Evolutionary conservation across 1,140 invertebrate genomes (phyloP), one percentile per base, ranked within the genome.

Genomic region (Littorina saxatilis): DNA sequence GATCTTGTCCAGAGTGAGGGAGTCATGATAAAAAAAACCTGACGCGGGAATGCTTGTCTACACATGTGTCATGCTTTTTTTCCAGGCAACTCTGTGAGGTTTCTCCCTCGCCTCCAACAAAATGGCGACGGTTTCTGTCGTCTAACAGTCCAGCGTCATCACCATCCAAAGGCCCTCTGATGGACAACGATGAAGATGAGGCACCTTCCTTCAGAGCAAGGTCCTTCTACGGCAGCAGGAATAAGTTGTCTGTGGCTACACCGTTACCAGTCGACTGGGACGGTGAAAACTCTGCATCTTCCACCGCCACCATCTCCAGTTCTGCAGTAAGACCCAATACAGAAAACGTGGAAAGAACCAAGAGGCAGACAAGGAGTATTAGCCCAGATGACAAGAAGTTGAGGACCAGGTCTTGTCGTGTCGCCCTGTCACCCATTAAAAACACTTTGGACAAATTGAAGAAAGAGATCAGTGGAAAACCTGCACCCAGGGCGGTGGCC

Each of bases 221-320:
- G 37, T 83, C 68, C n/a, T 85, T 85, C 40, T 85, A 85, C 43
- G 74, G 81, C 29, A 17, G 17, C 5, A 47, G 17, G 17, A 47
- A 47, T 47, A 17, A 17, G 43, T 47, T 17, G 5, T 47, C 43
- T 9, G 43, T 47, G 43, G 43, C 43, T 47, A n/a, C n/a, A n/a
- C n/a, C n/a, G n/a, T n/a, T n/a, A n/a, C n/a, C n/a, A n/a, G n/a
- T n/a, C n/a, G n/a, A n/a, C n/a, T n/a, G n/a, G n/a, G n/a, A n/a
- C n/a, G n/a, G n/a, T n/a, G n/a, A n/a, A n/a, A n/a, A n/a, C n/a
- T 47, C 43, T 63, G 58, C 7, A 32, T 9, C 7, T n/a, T 63
- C 58, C 23, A 23, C 23, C 9, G 58, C 29, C 58, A 9, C 58
- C n/a, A 7, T 7, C n/a, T 63, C 29, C 7, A n/a, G n/a, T n/a